Base-by-base conservation (phyloP, 1,140 invertebrate genomes). In the Bombus vancouverensis region DNA sequence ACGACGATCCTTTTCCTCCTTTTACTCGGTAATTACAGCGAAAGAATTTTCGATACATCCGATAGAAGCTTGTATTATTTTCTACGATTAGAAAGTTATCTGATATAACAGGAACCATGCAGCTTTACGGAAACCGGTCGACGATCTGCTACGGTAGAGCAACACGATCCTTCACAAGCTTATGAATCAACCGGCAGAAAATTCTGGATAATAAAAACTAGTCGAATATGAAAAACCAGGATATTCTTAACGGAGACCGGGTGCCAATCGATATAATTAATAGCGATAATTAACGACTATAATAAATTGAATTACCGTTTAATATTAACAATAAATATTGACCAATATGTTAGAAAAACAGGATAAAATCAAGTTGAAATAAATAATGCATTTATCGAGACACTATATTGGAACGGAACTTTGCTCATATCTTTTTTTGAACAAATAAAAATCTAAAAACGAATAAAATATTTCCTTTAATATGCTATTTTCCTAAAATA, bases 31-130 rank as follows among this genome's bases (percentile, higher is more conserved):
- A 74, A n/a, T 42, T 34, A 66, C 22, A 15, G 6, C 39, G 32
- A 82, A 75, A 66, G 81, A 82, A 62, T 75, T 47, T 18, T 62
- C 80, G 71, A 82, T 53, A n/a, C 37, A n/a, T 32, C 59, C 44
- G 37, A 83, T 66, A 32, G 25, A 83, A 83, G 65, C 32, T 32
- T 42, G 77, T 83, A 78, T 78, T 83, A 77, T 83, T 83, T 70
- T 57, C 53, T 65, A 53, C 44, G 81, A 83, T 83, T 83, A 83
- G 81, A 83, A 83, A 83, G 81, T 83, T 83, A 39, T 34, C 74
- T 34, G 81, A 70, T 83, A 65, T 77, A 83, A 76, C 73, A 25
- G 47, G 44, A 66, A 74, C 65, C 34, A 70, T 42, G 8, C 62
- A 18, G 73, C 44, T 68, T 32, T 62, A 37, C 42, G 62, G 62